phyloP scores from a whole-genome alignment of 2,113 vertebrate genomes.

The Bambusicola thoracicus region DNA sequence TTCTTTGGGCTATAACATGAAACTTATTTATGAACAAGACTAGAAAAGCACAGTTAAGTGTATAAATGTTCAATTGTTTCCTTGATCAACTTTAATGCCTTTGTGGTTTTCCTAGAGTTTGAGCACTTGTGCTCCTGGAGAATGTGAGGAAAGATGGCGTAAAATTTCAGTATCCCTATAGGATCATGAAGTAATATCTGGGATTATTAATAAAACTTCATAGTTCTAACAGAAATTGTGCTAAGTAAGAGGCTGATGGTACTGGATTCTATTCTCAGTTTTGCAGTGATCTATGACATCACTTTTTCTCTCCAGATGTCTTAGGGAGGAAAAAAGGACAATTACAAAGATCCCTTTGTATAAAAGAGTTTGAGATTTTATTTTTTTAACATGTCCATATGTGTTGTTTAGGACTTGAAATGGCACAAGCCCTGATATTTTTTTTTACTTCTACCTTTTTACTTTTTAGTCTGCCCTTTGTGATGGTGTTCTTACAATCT shows the following conservation, averaged over 20 bases:
- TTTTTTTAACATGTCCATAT: neutral
- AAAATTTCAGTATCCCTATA: neutral
- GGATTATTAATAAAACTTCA: neutral
- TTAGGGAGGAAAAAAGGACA: neutral
- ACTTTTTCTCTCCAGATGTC: neutral
- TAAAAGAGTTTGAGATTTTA: neutral
- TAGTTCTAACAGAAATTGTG: neutral
- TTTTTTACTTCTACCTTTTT: neutral
- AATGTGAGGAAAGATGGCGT: neutral
- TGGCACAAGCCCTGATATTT: neutral
- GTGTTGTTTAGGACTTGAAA: neutral
- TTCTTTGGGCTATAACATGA: neutral
- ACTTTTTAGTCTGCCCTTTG: neutral
- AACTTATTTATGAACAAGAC: neutral
- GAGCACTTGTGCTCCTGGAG: neutral
- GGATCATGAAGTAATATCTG: neutral
- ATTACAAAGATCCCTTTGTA: neutral
- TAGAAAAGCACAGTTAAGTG: neutral
- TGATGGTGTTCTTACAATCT: neutral
- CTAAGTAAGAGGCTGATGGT: neutral
- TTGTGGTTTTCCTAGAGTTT: neutral
- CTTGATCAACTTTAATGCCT: neutral
- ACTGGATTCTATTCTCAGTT: neutral
- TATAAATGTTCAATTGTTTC: neutral
- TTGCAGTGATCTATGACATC: neutral